Evolutionary conservation across 1,140 invertebrate genomes (phyloP).

Genomic region (Drosophila melanogaster): Release_6_plus_ISO1_MT NC_004354.4:15967001-15967500

Average conservation of each 20-base stretch:
- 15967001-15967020: background rate
- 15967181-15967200: constrained; percentile 7
- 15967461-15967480: too few relatives aligned
- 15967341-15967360: too few relatives aligned
- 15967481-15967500: too few relatives aligned
- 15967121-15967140: background rate
- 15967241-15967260: background rate
- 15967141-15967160: background rate
- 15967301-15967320: too few relatives aligned
- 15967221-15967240: constrained; percentile 8
- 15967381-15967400: too few relatives aligned
- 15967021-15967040: constrained; percentile 6
- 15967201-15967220: constrained; percentile 7
- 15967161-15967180: constrained; percentile 2
- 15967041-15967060: background rate
- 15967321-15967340: too few relatives aligned
- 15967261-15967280: too few relatives aligned
- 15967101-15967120: background rate
- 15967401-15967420: too few relatives aligned
- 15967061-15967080: constrained; percentile 7
- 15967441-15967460: too few relatives aligned
- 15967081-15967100: background rate
- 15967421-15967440: too few relatives aligned
- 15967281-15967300: too few relatives aligned
- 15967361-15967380: too few relatives aligned